A percentile compares a stretch with the other conserved stretches of the same genome.
Evolutionary conservation across 2,888 invertebrate species (phyloP).

Genomic region (Diaphora mendica): DNA sequence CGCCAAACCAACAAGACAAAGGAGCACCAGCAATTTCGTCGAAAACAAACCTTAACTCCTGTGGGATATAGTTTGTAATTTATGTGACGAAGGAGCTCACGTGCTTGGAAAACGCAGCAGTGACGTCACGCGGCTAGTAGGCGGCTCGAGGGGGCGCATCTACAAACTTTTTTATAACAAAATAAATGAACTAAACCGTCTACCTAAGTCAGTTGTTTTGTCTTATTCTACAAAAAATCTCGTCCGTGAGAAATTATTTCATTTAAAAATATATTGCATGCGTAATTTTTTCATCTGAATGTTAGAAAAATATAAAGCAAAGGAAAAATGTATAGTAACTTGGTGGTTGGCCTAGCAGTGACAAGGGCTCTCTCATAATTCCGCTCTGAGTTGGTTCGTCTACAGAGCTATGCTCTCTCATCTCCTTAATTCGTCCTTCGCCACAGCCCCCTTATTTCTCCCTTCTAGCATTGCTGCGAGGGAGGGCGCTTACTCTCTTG

Average conservation of each 20-base stretch:
- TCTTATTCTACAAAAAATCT: conserved; percentile 1
- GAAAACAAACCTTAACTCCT: conserved; percentile 84
- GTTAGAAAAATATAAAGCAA: conserved; percentile 8
- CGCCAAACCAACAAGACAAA: conserved; percentile 73
- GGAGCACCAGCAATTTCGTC: conserved; percentile 79
- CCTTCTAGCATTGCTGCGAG: conserved; percentile 73
- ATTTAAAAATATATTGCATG: neutral
- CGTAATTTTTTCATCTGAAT: neutral
- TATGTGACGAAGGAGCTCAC: conserved; percentile 79
- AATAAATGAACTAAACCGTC: conserved; percentile 8
- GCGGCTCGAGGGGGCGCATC: conserved; percentile 52
- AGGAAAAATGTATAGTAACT: conserved; percentile 17
- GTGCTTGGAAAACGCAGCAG: conserved; percentile 77
- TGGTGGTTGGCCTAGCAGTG: conserved; percentile 36
- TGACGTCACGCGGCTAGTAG: conserved; percentile 75
- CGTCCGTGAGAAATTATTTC: neutral
- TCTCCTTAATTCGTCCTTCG: conserved; percentile 87
- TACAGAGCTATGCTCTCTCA: conserved; percentile 86
- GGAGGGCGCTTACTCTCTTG: conserved; percentile 80
- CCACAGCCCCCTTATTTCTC: conserved; percentile 84
- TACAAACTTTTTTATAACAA: conserved; percentile 16
- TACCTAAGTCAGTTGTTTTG: conserved; percentile 13
- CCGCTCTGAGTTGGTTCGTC: conserved; percentile 80
- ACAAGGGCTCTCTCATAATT: conserved; percentile 69
- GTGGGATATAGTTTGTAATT: conserved; percentile 84